Evolutionary conservation across 2,888 invertebrate genomes (phyloP), one percentile per base, ranked within the genome.

Genomic region (Odontothrips loti): DNA sequence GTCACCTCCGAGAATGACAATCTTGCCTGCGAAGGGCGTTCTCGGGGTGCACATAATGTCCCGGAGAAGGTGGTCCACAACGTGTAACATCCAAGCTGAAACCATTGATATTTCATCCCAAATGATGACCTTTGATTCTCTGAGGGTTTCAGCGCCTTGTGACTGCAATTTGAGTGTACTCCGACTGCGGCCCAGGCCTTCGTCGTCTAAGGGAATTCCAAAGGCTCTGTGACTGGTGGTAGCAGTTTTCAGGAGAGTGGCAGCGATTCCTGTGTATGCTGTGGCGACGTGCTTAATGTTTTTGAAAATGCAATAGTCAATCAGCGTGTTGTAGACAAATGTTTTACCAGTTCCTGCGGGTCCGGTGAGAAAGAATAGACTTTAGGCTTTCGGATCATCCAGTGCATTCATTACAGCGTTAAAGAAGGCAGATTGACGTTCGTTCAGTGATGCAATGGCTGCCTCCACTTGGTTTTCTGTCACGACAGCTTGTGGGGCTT

Each of bases 301-400:
- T 27, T 43, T 43, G 63, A 29, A 47, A n/a, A 17, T 75, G 20
- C 79, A 78, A 79, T 48, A 68, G 27, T 82, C 11, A 27, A 81
- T 80, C 23, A 84, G 58, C 1, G 79, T 79, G 48, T 80, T 80
- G 81, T 84, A 85, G 12, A 85, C 63, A 82, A 83, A 87, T 2
- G 86, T 87, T 83, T 87, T 87, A 1, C 87, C 87, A 51, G 85
- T 85, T 6, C 87, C 87, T 6, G 86, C 63, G 6, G 63, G 86
- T 6, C 85, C 86, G 84, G 87, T 86, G 1, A 87, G 47, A 83
- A 86, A 86, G 79, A 85, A 83, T 4, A 27, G 82, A 75, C 80
- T 29, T 58, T 81, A 75, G 3, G 23, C 20, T 78, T 79, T 27
- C 68, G 63, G 15, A 47, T 82, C 63, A 78, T 83, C 81, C 15